Evolutionary conservation across 1,140 invertebrate species (phyloP), one percentile per base, ranked within the genome.

Genomic region (Diplogasteroides magnus): DNA sequence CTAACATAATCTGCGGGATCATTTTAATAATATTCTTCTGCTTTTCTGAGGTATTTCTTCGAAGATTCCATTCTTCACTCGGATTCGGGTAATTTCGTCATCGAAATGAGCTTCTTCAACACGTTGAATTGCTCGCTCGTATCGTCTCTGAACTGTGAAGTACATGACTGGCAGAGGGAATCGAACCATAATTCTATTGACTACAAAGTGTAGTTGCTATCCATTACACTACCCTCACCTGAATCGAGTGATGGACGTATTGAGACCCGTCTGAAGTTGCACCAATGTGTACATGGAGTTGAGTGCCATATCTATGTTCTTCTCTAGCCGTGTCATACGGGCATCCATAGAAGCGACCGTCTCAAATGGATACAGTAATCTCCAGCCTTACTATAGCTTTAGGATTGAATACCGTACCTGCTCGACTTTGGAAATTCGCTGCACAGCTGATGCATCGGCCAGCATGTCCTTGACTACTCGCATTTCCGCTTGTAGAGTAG

Each of bases 301-400:
- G 2, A 82, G 32, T n/a, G 79, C 79, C 76, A 82, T 82, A 64
- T 82, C 80, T 61, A 82, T 25, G 28, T 82, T 79, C 64, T 82
- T 82, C 62, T 82, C 80, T n/a, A 82, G 63, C 15, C 76, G 56
- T 15, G 64, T 72, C 26, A 82, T 74, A 28, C 80, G 77, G 13
- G 65, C 32, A 61, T 82, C 80, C 2, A 82, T 31, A 0, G 48
- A 60, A 1, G 28, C 68, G 1, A 82, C 55, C 31, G 73, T 62
- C 76, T 82, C 69, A 59, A 81, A 67, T 2, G 15, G 58, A 1
- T 25, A 48, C 37, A 19, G 19, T 48, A 48, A n/a, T 63, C 14
- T 23, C 61, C 3, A 15, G 28, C 11, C 19, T n/a, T 59, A 71
- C 15, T 15, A 25, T 25, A 69, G 72, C 19, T 71, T 29, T 15